Percentiles rank a stretch among this genome's conserved stretches.
Conservation (phyloP, 2,797 vertebrate species). For the Mormyrus proboscirostris region DNA sequence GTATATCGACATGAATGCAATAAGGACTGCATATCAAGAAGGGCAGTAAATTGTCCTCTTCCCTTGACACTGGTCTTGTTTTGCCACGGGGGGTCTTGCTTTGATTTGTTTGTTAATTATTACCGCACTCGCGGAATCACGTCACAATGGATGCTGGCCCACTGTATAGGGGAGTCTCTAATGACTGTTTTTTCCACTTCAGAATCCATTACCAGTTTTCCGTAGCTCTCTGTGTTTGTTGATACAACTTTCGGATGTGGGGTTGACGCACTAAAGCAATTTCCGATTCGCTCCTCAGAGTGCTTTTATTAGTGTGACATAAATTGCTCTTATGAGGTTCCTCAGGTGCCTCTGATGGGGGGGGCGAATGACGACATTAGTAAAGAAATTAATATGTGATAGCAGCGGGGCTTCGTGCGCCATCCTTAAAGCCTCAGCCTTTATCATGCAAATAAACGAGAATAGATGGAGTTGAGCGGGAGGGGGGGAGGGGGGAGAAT, state of each 20-base stretch:
- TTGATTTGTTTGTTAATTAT: slow-evolving; percentile 17
- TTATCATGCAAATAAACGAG: slow-evolving; percentile 91
- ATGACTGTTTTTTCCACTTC: background rate
- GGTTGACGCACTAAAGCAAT: background rate
- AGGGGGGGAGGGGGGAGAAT: slow-evolving; percentile 60
- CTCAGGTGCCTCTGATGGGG: slow-evolving; percentile 47
- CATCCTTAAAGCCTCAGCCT: slow-evolving; percentile 62
- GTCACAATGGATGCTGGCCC: background rate
- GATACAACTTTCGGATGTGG: slow-evolving; percentile 8
- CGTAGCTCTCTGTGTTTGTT: background rate
- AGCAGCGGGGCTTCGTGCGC: slow-evolving; percentile 55
- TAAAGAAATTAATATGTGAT: slow-evolving; percentile 55
- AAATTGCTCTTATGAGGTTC: slow-evolving; percentile 23
- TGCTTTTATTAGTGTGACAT: slow-evolving; percentile 23
- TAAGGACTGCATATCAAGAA: background rate
- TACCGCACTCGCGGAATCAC: background rate
- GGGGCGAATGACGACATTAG: slow-evolving; percentile 35
- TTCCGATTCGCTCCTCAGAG: slow-evolving; percentile 10
- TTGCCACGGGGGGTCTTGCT: background rate
- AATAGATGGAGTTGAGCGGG: slow-evolving; percentile 62
- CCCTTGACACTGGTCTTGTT: background rate
- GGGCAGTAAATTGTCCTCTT: background rate
- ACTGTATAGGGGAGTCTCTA: background rate
- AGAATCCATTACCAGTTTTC: background rate
- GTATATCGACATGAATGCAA: background rate